Base-by-base conservation (phyloP, 2,797 vertebrate species). In the Syngnathus acus region DNA sequence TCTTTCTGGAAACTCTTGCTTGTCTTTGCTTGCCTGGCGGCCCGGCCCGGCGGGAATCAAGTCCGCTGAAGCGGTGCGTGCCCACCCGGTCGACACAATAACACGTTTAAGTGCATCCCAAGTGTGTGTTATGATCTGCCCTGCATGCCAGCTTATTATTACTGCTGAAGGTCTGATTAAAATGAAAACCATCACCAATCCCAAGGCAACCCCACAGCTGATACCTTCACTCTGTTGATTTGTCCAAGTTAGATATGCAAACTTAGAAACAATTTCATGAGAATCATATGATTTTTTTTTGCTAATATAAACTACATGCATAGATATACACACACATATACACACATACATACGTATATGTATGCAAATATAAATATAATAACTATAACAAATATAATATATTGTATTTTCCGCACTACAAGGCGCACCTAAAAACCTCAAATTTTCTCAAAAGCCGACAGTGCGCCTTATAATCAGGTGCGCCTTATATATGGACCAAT, bases 21-120 rank as follows among this genome's bases (percentile, higher is more conserved):
- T 89, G 92, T 84, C 82, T 72, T 78, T 76, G 72, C 90, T 84
- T 81, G 90, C 82, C 83, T 81, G 68, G 65, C 43, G 38, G 1
- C 72, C 83, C 71, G 72, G 42, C n/a, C 83, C 71, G 72, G 42
- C n/a, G 81, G 78, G 87, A 48, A 66, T 69, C 76, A 71, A 39
- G 40, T 78, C 74, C 78, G 85, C 80, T 84, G 80, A 75, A 32
- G 32, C 32, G 32, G 32, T 32, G 32, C 32, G 3, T 32, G 32
- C 32, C 32, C 82, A 74, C 71, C 69, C 58, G 37, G 62, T 40
- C 71, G 53, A 67, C 64, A 78, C 71, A 80, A 82, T 76, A 80
- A 83, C 82, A 80, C 65, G 17, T 79, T 79, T 68, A 77, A 74
- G 65, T 70, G 66, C 48, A 67, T 78, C 72, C 76, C 78, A 61